Base-by-base conservation (phyloP, 2,888 invertebrate species). In the Pharmacophagus antenor region DNA sequence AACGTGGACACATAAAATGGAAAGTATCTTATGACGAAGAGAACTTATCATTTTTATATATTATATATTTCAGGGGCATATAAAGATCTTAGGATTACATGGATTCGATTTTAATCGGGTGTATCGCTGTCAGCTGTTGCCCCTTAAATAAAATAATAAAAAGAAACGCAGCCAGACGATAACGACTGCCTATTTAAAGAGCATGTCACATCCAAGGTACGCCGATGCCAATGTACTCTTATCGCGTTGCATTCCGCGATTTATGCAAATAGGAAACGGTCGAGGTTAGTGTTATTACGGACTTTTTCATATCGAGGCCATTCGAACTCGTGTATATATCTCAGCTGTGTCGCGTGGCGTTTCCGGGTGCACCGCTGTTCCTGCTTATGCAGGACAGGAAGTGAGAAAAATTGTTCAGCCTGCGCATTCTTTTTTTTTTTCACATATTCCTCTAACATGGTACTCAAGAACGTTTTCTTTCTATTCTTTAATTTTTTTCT, bases 181-280 rank as follows among this genome's bases (percentile, higher is more conserved):
- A 31, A 31, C 12, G 31, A 31, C 3, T 31, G 17, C 42, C 15
- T 41, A 41, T n/a, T 5, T 1, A 5, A 15, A 15, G n/a, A 41
- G 42, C 17, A 17, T 49, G 18, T 49, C 27, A 21, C 3, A 27
- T 27, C 50, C 44, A 57, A 44, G 57, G 44, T 31, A 15, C 2
- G 8, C 6, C 6, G 10, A 50, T 44, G 57, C 20, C 50, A 51
- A 51, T 22, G 50, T 57, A 21, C 50, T 57, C 44, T 56, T 56
- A 51, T 57, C 50, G 44, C 50, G 7, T 18, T 51, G 27, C 57
- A 57, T 51, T 57, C 57, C n/a, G 44, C 51, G 51, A 57, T 57
- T 57, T 57, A 57, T 57, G 57, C 31, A 51, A 57, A 57, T 57
- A 57, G 57, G 57, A 57, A 57, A 22, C 15, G 6, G 31, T 31